Conservation (phyloP, 2,797 vertebrate genomes). For the Heliangelus exortis region DNA sequence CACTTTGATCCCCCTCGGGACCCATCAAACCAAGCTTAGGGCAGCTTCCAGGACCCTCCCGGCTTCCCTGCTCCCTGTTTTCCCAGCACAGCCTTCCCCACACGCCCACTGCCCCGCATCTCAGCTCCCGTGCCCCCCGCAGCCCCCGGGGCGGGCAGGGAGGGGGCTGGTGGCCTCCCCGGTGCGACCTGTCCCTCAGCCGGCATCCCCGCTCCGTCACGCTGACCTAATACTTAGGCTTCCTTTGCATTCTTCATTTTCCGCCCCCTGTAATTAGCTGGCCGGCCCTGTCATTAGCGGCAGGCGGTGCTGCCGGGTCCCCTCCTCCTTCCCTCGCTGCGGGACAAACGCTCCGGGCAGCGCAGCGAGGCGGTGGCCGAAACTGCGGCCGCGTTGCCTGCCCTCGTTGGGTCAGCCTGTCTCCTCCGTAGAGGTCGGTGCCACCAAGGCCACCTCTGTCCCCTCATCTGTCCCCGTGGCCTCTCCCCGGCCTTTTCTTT, state of each 20-base stretch:
- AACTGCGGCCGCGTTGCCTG: fast-evolving
- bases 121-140: not conserved
- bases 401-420: fast-evolving
- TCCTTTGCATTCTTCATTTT: not conserved
- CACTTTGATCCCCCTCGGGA: fast-evolving
- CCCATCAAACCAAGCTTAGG: not conserved
- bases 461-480: not conserved
- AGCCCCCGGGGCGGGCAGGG: not conserved
- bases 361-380: fast-evolving
- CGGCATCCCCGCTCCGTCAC: fast-evolving
- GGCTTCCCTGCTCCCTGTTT: fast-evolving
- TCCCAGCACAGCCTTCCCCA: fast-evolving
- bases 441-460: not conserved
- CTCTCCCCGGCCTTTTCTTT: not conserved
- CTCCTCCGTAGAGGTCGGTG: fast-evolving
- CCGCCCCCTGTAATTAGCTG: not conserved
- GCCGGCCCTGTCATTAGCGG: not conserved
- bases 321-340: not conserved
- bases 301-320: not conserved
- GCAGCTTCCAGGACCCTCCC: not conserved
- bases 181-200: not conserved
- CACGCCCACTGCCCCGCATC: fast-evolving
- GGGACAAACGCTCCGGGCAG: fast-evolving
- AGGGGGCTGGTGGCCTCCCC: not conserved
- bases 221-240: not conserved